phyloP scores from a whole-genome alignment of 1,140 invertebrate species.

The Vanessa tameamea region DNA sequence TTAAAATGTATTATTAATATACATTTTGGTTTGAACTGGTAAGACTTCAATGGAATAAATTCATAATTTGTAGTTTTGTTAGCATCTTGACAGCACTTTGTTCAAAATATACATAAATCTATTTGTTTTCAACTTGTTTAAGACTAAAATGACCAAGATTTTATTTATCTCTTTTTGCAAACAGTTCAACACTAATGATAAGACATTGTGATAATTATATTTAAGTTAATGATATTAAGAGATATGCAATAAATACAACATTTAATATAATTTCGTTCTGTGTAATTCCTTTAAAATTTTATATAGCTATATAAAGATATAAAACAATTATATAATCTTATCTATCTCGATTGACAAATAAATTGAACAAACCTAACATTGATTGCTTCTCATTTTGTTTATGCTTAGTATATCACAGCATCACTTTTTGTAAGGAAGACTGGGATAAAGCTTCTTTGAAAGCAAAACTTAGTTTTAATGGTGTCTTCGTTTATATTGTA shows the following conservation, averaged over 20 bases:
- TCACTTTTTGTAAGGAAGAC: too few relatives aligned
- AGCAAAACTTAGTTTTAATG: too few relatives aligned
- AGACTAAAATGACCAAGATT: not conserved
- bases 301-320: not conserved
- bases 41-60: not conserved
- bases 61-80: not conserved
- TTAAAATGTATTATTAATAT: not conserved
- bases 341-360: too few relatives aligned
- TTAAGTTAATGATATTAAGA: constrained; percentile 29
- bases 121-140: not conserved
- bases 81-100: not conserved
- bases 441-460: too few relatives aligned
- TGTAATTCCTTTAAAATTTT: not conserved
- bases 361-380: too few relatives aligned
- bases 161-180: constrained; percentile 13
- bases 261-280: not conserved
- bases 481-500: too few relatives aligned
- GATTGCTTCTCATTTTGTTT: too few relatives aligned
- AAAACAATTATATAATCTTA: too few relatives aligned
- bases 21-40: constrained; percentile 7
- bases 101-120: not conserved
- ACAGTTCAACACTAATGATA: constrained; percentile 27
- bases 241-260: constrained; percentile 16
- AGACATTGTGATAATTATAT: constrained; percentile 34
- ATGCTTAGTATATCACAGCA: too few relatives aligned